Evolutionary conservation across 2,113 vertebrate species (phyloP).

Genomic region (Lasiurus cinereus): DNA sequence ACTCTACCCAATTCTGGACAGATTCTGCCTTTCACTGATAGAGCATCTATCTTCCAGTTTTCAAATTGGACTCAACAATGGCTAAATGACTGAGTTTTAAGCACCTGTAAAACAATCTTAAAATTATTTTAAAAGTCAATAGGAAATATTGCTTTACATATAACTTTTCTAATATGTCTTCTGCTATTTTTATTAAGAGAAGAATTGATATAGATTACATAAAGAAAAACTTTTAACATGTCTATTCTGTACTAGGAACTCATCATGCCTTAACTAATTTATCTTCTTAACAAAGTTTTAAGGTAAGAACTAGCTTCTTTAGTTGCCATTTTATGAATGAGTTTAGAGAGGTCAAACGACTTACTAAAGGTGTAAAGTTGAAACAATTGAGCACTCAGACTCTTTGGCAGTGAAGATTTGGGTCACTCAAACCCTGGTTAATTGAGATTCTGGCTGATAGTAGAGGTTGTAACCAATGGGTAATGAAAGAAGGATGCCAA

Average conservation of each 20-base stretch:
- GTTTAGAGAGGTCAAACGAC: neutral
- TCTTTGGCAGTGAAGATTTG: neutral
- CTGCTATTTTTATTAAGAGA: neutral
- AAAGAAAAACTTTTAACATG: neutral
- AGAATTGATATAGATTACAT: neutral
- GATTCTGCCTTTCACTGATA: neutral
- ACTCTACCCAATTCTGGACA: neutral
- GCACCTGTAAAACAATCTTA: neutral
- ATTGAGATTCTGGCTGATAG: neutral
- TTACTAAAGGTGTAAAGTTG: neutral
- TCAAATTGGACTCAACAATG: neutral
- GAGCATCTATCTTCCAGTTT: neutral
- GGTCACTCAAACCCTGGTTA: neutral
- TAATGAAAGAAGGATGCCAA: neutral
- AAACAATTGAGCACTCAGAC: neutral
- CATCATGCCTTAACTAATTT: neutral
- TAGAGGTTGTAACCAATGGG: neutral
- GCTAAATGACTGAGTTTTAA: neutral
- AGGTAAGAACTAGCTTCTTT: neutral
- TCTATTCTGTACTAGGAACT: neutral
- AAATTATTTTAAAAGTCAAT: constrained; percentile 36
- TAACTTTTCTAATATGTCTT: neutral
- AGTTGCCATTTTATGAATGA: constrained; percentile 17
- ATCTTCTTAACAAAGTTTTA: neutral
- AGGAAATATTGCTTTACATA: neutral